phyloP scores from a whole-genome alignment of 2,797 vertebrate species.

The Tauraco hartlaubi region DNA sequence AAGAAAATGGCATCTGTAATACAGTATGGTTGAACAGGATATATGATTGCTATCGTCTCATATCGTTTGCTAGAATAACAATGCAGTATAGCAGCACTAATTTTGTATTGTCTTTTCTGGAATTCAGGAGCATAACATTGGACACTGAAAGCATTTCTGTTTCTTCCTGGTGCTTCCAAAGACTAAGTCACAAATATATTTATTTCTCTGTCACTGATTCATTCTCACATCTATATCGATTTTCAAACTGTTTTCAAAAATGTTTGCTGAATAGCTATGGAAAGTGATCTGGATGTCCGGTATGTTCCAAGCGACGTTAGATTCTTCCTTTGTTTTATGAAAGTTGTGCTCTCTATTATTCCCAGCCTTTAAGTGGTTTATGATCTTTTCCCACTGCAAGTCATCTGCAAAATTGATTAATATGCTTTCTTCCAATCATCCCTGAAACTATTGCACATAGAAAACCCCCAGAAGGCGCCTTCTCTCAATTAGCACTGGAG shows the following conservation, averaged over 20 bases:
- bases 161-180: not conserved
- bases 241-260: not conserved
- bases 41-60: not conserved
- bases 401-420: slow-evolving; percentile 63
- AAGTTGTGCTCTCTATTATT: slow-evolving; percentile 11
- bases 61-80: not conserved
- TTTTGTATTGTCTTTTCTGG: not conserved
- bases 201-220: not conserved
- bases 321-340: slow-evolving; percentile 13
- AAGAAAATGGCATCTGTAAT: not conserved
- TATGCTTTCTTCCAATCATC: slow-evolving; percentile 35
- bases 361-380: slow-evolving; percentile 11
- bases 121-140: not conserved
- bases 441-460: slow-evolving; percentile 12
- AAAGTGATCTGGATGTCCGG: not conserved
- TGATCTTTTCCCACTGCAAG: slow-evolving; percentile 37
- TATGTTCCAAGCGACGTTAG: not conserved
- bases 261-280: not conserved
- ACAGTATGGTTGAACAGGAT: not conserved
- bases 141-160: not conserved
- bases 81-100: not conserved
- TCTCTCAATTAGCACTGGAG: slow-evolving; percentile 38
- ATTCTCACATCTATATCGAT: not conserved
- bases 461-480: slow-evolving; percentile 45
- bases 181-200: not conserved